Percentiles rank a stretch among this genome's conserved stretches.
Conservation (phyloP, 2,113 vertebrate species). For the Lophius piscatorius region DNA sequence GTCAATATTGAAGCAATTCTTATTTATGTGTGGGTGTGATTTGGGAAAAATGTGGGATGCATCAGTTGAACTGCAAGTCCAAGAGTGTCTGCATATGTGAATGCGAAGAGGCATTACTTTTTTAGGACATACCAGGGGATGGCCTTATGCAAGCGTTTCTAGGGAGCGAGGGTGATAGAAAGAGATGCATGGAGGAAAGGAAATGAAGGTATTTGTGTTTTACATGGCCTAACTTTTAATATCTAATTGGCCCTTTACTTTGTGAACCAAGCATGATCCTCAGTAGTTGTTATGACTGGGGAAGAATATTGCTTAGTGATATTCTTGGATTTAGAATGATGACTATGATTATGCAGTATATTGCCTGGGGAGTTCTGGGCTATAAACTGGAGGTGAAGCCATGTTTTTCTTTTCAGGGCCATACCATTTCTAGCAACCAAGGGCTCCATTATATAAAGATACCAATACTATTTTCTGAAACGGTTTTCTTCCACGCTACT, state of each 20-base stretch:
- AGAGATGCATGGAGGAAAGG: neutral
- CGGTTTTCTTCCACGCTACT: no score
- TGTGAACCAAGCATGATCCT: neutral
- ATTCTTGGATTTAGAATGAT: no score
- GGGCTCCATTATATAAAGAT: no score
- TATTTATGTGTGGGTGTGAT: conserved; percentile 38
- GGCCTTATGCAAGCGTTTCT: conserved; percentile 7
- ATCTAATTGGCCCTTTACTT: conserved; percentile 11
- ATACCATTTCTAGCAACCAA: no score
- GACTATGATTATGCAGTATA: no score
- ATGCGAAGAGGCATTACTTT: neutral
- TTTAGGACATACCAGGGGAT: neutral
- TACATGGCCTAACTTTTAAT: neutral
- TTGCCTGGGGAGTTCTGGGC: no score
- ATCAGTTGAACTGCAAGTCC: conserved; percentile 12
- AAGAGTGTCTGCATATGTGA: neutral
- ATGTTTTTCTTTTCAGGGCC: no score
- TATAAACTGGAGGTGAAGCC: no score
- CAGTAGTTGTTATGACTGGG: no score
- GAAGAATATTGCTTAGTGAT: no score
- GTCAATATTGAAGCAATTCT: conserved; percentile 33
- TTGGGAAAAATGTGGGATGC: conserved; percentile 23
- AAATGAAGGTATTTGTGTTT: neutral
- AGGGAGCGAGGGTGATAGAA: neutral
- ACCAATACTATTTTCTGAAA: no score